Conservation (phyloP, 1,140 invertebrate species). For the Drosophila sulfurigaster region DNA sequence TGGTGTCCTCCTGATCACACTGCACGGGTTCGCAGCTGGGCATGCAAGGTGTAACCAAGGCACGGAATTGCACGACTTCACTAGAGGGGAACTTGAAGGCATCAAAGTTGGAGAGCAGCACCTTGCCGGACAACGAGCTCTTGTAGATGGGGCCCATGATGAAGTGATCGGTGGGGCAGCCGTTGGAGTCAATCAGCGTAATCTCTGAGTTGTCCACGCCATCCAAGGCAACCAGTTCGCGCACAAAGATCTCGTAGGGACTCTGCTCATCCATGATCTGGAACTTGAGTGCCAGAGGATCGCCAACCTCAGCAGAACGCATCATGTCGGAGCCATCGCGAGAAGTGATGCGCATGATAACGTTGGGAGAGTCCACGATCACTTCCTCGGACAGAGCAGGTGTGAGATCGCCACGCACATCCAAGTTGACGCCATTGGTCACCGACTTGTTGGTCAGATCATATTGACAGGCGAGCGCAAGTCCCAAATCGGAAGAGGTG, state of each 20-base stretch:
- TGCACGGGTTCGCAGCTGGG: constrained; percentile 95
- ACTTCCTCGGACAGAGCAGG: constrained; percentile 92
- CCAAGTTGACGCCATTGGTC: constrained; percentile 95
- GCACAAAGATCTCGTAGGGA: constrained; percentile 97
- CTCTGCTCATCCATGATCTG: constrained; percentile 96
- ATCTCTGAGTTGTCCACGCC: constrained; percentile 96
- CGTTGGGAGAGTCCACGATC: constrained; percentile 96
- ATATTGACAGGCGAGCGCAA: constrained; percentile 96
- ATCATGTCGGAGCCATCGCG: constrained; percentile 90
- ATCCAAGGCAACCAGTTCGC: constrained; percentile 97
- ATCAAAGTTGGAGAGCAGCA: constrained; percentile 96
- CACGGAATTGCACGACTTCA: constrained; percentile 97
- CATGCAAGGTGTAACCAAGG: constrained; percentile 96
- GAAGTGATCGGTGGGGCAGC: constrained; percentile 96
- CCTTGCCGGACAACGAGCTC: constrained; percentile 92
- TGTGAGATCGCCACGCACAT: constrained; percentile 93
- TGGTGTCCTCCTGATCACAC: constrained; percentile 90
- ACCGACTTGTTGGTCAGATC: constrained; percentile 97
- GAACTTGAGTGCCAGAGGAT: constrained; percentile 96
- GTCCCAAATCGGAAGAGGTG: constrained; percentile 95
- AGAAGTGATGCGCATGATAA: constrained; percentile 96
- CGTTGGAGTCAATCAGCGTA: constrained; percentile 94
- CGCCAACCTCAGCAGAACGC: constrained; percentile 93
- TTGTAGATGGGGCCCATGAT: constrained; percentile 96
- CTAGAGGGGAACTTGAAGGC: constrained; percentile 98